Conservation (phyloP, 2,888 invertebrate species). For the Thyatira batis region DNA sequence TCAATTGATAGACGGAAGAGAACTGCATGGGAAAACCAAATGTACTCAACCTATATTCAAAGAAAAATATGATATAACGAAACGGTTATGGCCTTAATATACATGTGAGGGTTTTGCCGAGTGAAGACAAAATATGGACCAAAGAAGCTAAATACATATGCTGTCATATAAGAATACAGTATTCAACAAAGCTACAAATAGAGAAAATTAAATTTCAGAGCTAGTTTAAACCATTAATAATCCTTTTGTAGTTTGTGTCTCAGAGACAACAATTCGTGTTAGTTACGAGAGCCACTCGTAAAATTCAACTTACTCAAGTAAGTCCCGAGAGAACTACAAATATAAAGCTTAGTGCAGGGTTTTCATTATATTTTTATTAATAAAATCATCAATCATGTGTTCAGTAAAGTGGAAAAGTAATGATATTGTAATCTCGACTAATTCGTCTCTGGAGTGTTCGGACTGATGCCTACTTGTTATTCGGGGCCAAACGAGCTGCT, state of each 20-base stretch:
- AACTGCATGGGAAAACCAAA: not conserved
- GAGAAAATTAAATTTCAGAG: not conserved
- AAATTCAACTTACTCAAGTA: conserved; percentile 28
- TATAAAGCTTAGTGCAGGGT: conserved; percentile 8
- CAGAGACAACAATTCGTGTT: conserved; percentile 22
- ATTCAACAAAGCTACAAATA: not conserved
- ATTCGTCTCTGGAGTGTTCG: conserved; percentile 42
- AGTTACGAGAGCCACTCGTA: conserved; percentile 26
- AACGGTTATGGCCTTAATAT: too few species aligned
- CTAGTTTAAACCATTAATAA: conserved; percentile 16
- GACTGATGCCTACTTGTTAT: conserved; percentile 55
- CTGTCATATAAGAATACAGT: too few species aligned
- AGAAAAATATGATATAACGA: not conserved
- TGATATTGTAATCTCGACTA: conserved; percentile 57
- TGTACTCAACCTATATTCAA: not conserved
- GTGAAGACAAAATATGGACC: not conserved
- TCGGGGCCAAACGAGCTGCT: conserved; percentile 45
- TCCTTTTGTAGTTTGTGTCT: conserved; percentile 25
- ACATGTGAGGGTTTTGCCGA: too few species aligned
- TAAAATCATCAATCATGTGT: conserved; percentile 50
- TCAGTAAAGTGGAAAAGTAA: conserved; percentile 44
- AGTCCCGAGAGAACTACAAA: conserved; percentile 16
- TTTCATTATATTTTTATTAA: conserved; percentile 17
- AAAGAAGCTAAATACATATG: not conserved
- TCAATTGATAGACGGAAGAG: not conserved